phyloP scores from a whole-genome alignment of 2,888 invertebrate genomes.

The Acronicta leporina region DNA sequence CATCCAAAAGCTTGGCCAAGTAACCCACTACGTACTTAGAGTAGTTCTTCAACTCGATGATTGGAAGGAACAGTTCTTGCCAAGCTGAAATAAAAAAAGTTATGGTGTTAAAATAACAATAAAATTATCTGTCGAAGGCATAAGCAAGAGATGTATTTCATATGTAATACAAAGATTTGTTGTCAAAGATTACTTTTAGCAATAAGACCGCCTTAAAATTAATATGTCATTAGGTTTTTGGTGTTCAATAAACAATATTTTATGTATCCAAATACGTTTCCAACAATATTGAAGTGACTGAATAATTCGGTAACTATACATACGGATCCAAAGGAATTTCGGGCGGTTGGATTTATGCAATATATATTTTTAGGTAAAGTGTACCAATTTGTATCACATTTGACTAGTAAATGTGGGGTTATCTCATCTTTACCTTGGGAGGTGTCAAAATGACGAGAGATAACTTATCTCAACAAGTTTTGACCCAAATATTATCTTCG shows the following conservation, averaged over 20 bases:
- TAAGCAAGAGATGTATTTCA: no score
- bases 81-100: conserved; percentile 89
- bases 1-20: conserved; percentile 86
- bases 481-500: conserved; percentile 37
- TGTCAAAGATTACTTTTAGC: no score
- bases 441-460: conserved; percentile 61
- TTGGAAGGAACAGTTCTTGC: conserved; percentile 93
- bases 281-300: no score
- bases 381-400: conserved; percentile 3
- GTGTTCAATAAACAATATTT: no score
- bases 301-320: background rate
- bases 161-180: no score
- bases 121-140: no score
- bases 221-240: no score
- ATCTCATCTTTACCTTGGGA: conserved; percentile 60
- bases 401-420: conserved; percentile 33
- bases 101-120: no score
- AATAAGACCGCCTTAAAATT: no score
- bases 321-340: background rate
- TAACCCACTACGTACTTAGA: conserved; percentile 91
- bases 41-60: conserved; percentile 92
- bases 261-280: no score
- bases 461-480: conserved; percentile 47
- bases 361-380: background rate
- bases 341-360: background rate